A percentile compares a stretch with the other conserved stretches of the same genome.
These are phyloP conservation scores for Imbricaverruca yamaguchii DNA, from an alignment of 2,888 invertebrate species.

Conservation along the genomic window DNA sequence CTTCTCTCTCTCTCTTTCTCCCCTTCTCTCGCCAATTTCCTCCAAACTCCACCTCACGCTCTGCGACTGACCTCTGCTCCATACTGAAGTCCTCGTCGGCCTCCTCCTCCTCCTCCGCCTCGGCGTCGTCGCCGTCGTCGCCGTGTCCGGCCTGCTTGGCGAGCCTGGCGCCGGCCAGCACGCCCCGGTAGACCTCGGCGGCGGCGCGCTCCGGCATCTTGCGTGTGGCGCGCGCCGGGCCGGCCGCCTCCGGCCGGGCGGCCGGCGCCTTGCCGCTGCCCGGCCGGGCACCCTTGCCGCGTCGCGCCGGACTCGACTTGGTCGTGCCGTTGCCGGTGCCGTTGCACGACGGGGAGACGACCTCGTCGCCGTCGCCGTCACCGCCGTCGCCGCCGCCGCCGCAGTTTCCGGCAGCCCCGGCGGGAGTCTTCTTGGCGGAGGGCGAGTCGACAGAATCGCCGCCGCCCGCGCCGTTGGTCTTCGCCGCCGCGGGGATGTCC, in stretches of 20 bases:
- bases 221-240: not conserved
- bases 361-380: conserved; percentile 10
- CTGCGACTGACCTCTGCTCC: conserved; percentile 20
- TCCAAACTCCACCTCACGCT: too few relatives aligned
- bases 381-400: not conserved
- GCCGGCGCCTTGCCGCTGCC: conserved; percentile 14
- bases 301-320: conserved; percentile 5
- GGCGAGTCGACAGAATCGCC: not conserved
- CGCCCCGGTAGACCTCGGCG: conserved; percentile 26
- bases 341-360: not conserved
- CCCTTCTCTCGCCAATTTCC: too few relatives aligned
- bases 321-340: conserved; percentile 16
- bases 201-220: conserved; percentile 23
- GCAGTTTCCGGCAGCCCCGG: not conserved
- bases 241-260: not conserved
- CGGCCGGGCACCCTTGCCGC: conserved; percentile 7
- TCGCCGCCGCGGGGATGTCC: not conserved
- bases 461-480: conserved; percentile 26
- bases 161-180: conserved; percentile 23
- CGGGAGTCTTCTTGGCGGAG: not conserved
- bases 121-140: not conserved
- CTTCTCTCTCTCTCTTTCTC: too few relatives aligned
- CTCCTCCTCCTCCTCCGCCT: conserved; percentile 27
- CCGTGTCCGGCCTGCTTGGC: not conserved
- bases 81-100: conserved; percentile 33